These are phyloP conservation scores for Nettapus auritus DNA, from an alignment of 2,113 vertebrate genomes.

Conservation along the genomic window DNA sequence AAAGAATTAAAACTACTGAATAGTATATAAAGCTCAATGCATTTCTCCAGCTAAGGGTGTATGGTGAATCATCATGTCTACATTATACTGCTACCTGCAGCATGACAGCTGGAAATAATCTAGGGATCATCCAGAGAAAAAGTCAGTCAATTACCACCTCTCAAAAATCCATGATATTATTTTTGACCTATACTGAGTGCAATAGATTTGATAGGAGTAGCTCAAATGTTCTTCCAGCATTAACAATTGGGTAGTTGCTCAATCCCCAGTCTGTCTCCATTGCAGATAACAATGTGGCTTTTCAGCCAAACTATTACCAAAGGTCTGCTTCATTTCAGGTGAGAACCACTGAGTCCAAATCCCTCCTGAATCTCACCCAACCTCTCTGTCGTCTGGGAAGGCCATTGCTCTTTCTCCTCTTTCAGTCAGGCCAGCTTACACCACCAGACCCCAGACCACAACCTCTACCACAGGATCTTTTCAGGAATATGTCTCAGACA, in stretches of 20 bases:
- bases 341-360: neutral
- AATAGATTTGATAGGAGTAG: neutral
- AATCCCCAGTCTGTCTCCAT: accelerated
- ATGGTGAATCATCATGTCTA: neutral
- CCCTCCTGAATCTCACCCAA: neutral
- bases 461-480: neutral
- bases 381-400: neutral
- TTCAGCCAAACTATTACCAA: neutral
- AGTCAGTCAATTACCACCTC: neutral
- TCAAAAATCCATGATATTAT: neutral
- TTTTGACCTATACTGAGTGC: neutral
- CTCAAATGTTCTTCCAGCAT: neutral
- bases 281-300: neutral
- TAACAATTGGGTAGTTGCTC: neutral
- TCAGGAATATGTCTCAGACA: neutral
- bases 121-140: neutral
- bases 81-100: neutral
- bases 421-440: neutral
- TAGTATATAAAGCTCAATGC: neutral
- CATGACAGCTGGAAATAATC: neutral
- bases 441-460: neutral
- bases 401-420: neutral
- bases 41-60: neutral
- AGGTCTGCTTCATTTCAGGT: neutral
- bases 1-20: neutral